Conservation (phyloP, 92 coral and sea anemone genomes). For the Plumapathes pennacea region DNA sequence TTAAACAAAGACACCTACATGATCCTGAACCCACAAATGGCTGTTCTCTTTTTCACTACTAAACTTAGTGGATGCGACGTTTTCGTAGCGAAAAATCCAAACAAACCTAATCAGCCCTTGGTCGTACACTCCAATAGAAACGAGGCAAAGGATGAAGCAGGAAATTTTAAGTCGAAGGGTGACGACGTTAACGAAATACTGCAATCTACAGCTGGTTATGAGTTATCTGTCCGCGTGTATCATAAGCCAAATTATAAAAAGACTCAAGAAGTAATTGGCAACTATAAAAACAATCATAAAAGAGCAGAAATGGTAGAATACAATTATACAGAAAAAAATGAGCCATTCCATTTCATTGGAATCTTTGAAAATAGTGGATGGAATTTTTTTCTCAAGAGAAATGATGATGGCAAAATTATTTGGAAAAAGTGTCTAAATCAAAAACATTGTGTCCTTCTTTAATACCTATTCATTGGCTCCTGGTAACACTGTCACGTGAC, state of each 20-base stretch:
- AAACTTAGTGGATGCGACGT: constrained; percentile 14
- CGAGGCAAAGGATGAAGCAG: not conserved
- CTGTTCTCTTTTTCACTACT: not conserved
- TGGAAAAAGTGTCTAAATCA: too few relatives aligned
- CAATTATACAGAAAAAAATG: not conserved
- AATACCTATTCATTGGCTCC: too few relatives aligned
- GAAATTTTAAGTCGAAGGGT: constrained; percentile 1
- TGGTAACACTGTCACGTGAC: too few relatives aligned
- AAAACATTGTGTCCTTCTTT: too few relatives aligned
- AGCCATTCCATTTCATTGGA: constrained; percentile 1
- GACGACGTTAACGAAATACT: not conserved
- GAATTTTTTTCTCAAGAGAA: constrained; percentile 6
- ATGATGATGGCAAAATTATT: not conserved
- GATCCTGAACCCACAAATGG: constrained; percentile 1
- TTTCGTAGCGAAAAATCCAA: not conserved
- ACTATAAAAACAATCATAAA: not conserved
- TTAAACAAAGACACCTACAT: constrained; percentile 1
- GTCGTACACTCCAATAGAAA: not conserved
- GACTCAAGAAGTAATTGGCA: not conserved
- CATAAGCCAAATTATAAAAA: not conserved
- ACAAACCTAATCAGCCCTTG: not conserved
- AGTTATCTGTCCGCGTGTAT: not conserved
- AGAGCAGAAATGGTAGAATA: not conserved
- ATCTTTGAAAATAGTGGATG: not conserved
- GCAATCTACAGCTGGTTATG: not conserved